These are phyloP conservation scores for Anagyrus pseudococci DNA, from an alignment of 2,888 invertebrate species.

Conservation along the genomic window DNA sequence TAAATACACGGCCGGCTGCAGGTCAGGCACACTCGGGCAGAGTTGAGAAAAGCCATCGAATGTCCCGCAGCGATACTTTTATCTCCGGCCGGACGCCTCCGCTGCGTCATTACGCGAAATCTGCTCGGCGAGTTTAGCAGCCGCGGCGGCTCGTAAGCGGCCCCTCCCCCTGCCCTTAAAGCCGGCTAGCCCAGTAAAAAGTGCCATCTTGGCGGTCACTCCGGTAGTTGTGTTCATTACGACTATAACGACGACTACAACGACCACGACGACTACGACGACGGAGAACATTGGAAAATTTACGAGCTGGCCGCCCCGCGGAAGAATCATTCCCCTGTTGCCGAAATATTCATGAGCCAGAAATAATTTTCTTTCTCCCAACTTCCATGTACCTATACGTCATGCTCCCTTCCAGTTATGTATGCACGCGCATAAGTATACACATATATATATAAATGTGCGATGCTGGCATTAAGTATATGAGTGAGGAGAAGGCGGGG, in stretches of 20 bases:
- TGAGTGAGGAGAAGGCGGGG: neutral
- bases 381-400: constrained; percentile 26
- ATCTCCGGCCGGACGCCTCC: too few relatives aligned
- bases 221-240: constrained; percentile 26
- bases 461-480: too few relatives aligned
- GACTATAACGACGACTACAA: neutral
- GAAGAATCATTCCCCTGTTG: constrained; percentile 27
- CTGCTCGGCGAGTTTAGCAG: too few relatives aligned
- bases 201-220: neutral
- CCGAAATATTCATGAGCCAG: constrained; percentile 37
- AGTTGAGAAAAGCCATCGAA: constrained; percentile 29
- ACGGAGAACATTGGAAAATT: constrained; percentile 32
- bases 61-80: constrained; percentile 21
- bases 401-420: constrained; percentile 15
- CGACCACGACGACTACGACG: neutral
- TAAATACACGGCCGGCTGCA: constrained; percentile 20
- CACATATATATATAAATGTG: too few relatives aligned
- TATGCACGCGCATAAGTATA: neutral
- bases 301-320: constrained; percentile 31
- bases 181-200: too few relatives aligned
- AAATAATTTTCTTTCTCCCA: constrained; percentile 37
- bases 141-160: too few relatives aligned
- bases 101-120: too few relatives aligned
- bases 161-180: too few relatives aligned
- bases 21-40: neutral